Evolutionary conservation across 2,113 vertebrate species (phyloP), one percentile per base, ranked within the genome.

Genomic region (Mesoclemmys tuberculata): DNA sequence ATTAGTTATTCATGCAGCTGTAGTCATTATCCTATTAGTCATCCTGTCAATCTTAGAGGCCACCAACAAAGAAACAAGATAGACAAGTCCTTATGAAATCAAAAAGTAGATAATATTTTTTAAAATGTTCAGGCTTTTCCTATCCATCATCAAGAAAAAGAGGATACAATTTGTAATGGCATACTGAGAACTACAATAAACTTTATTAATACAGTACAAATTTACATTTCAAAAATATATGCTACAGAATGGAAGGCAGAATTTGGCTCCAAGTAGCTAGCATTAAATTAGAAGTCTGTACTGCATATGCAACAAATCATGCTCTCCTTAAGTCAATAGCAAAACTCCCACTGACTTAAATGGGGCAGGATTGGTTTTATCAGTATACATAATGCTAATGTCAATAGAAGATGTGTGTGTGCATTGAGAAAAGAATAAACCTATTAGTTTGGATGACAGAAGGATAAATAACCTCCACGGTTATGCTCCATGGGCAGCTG

Each of bases 261-360:
- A 89, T 35, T 91, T 52, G 79, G 3, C 38, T 89, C 29, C n/a
- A 93, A 64, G 46, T 46, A 88, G 61, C 58, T 84, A 82, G 10
- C 11, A 87, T 52, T 58, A 92, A 92, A 77, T 82, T 89, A 75
- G 35, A 64, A 85, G 31, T 31, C 8, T 79, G 8, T 35, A 58
- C 5, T 81, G 51, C 41, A 85, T 5, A 74, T 58, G 14, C 29
- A 89, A 64, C 24, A 49, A 3, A 71, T 38, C 12, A 0, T 38
- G 55, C 19, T 88, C 29, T 81, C 11, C 75, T 61, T n/a, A 81
- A 92, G 74, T 78, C 88, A 86, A 83, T 88, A 91, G 93, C 92
- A 82, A 92, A 41, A 92, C 89, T 85, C 58, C 78, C 24, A 31
- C 3, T 95, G 77, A 88, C 55, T 88, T 64, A 92, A 90, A 89